Base-by-base conservation (phyloP, 2,888 invertebrate species). In the Drosophila recens region DNA sequence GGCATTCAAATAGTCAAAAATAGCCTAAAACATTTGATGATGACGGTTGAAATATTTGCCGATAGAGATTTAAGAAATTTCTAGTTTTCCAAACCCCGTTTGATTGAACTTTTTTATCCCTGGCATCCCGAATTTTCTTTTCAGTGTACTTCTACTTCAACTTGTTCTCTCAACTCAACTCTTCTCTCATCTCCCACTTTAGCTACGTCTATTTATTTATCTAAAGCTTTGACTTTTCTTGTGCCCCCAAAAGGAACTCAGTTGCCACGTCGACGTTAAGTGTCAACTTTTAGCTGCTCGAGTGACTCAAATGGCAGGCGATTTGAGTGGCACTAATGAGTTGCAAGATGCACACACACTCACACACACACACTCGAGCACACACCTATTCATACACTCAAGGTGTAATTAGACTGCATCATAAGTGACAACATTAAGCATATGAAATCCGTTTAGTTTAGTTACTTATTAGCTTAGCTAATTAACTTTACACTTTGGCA, bases 251-350 rank as follows among this genome's bases (percentile, higher is more conserved):
- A 46, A 23, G 38, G 13, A 58, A 38, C 49, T 30, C 17, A 17
- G 42, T 56, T 56, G 59, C 42, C 42, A 45, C 42, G 56, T 15
- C 59, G 53, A 46, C 73, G 51, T 75, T 43, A 59, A 72, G 75
- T 75, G 75, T 63, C 75, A 67, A 73, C 57, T 58, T 67, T 65
- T 43, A 53, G 52, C 56, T 42, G 69, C 51, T 72, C 54, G 65
- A 64, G 40, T 56, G 42, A 48, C 71, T 71, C 45, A 71, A 72
- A 51, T 48, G 52, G 52, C 67, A 58, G 59, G 56, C 72, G 57
- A 67, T 72, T 67, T 40, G 42, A 53, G 77, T 75, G 72, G 40
- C 64, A 68, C 77, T 75, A 77, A 75, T 77, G 73, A 75, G 75
- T 68, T 72, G 72, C 72, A 67, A 56, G 49, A 48, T 67, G 46